phyloP scores from a whole-genome alignment of 2,113 vertebrate genomes.

The Ameiurus melas region DNA sequence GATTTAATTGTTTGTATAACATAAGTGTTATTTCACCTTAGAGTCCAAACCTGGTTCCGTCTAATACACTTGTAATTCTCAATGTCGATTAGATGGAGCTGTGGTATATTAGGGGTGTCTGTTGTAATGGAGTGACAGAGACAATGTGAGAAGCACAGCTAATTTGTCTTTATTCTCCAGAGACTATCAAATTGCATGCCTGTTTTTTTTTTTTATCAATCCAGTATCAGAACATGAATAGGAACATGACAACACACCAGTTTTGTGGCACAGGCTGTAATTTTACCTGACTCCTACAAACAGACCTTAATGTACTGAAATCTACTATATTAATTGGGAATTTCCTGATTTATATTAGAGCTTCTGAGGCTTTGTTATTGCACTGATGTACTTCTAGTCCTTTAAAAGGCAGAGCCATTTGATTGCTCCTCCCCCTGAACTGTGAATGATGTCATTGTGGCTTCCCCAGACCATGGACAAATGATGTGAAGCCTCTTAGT shows the following conservation, averaged over 20 bases:
- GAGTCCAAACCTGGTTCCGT: not conserved
- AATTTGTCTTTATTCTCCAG: slow-evolving; percentile 50
- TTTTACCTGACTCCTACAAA: slow-evolving; percentile 9
- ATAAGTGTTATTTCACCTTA: not conserved
- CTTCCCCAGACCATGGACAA: slow-evolving; percentile 33
- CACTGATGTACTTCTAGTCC: slow-evolving; percentile 39
- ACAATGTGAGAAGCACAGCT: slow-evolving; percentile 48
- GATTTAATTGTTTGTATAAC: not conserved
- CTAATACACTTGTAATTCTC: not conserved
- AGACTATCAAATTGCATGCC: slow-evolving; percentile 43
- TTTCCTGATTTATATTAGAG: not conserved
- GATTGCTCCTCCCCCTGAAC: slow-evolving; percentile 54
- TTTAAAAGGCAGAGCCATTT: slow-evolving; percentile 67
- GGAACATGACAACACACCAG: slow-evolving; percentile 32
- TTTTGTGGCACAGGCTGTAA: slow-evolving; percentile 18
- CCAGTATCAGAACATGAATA: slow-evolving; percentile 36
- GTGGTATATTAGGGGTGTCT: slow-evolving; percentile 33
- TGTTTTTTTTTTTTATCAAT: slow-evolving; percentile 43
- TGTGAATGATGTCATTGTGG: slow-evolving; percentile 66
- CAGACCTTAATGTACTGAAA: not conserved
- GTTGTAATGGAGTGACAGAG: slow-evolving; percentile 43
- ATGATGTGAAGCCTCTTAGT: too few species aligned
- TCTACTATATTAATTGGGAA: not conserved
- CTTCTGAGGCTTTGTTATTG: not conserved
- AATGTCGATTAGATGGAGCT: slow-evolving; percentile 54